A percentile compares a stretch with the other conserved stretches of the same genome.
Conservation (phyloP, 2,797 vertebrate genomes). For the Hyperoplus lanceolatus region DNA sequence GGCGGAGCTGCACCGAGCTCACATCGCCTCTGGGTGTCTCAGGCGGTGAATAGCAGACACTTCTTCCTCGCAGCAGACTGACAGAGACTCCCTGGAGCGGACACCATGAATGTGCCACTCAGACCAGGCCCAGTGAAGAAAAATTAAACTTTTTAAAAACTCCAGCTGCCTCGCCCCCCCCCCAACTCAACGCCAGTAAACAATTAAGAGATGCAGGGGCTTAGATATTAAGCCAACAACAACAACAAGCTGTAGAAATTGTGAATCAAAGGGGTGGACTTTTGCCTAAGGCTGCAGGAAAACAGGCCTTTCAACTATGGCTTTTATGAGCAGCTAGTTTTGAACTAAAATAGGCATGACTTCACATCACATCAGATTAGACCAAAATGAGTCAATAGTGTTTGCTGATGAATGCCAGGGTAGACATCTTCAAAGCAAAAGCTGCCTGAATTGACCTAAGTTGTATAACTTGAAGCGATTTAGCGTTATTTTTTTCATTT, state of each 20-base stretch:
- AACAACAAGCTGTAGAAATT: background rate
- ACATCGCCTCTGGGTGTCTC: conserved; percentile 68
- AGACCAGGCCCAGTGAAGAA: background rate
- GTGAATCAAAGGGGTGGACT: background rate
- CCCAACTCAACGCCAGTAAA: conserved; percentile 2
- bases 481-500: too few relatives aligned
- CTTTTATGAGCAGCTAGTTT: conserved; percentile 8
- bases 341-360: conserved; percentile 22
- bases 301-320: conserved; percentile 3
- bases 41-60: conserved; percentile 2
- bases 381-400: background rate
- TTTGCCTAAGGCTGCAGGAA: background rate
- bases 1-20: conserved; percentile 39
- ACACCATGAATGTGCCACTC: background rate
- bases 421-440: background rate
- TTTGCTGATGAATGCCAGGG: conserved; percentile 1
- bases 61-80: conserved; percentile 18
- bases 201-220: background rate
- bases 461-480: background rate
- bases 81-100: background rate
- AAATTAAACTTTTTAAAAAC: conserved; percentile 39
- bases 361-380: conserved; percentile 3
- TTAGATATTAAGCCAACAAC: conserved; percentile 9
- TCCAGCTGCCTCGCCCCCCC: background rate
- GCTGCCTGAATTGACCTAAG: background rate